phyloP scores from a whole-genome alignment of 1,140 invertebrate genomes.

The Brachionus koreanus region DNA sequence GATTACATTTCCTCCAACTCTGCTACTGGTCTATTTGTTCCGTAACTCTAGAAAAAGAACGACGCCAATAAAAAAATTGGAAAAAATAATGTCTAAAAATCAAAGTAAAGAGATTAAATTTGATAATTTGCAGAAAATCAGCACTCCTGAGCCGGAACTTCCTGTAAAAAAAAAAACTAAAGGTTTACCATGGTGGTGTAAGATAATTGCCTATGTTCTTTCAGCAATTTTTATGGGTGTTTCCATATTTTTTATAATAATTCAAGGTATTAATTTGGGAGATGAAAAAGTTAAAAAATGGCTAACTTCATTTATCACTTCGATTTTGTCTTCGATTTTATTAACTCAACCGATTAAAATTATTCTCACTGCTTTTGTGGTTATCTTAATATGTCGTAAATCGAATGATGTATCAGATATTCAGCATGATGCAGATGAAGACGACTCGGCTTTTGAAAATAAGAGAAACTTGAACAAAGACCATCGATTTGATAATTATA shows the following conservation, averaged over 20 bases:
- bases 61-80: slow-evolving; percentile 50
- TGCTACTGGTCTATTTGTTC: slow-evolving; percentile 60
- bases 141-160: not conserved
- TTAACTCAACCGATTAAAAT: slow-evolving; percentile 60
- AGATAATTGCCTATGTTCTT: slow-evolving; percentile 61
- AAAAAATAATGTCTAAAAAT: slow-evolving; percentile 55
- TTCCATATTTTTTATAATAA: slow-evolving; percentile 61
- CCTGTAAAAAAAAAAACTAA: slow-evolving; percentile 45
- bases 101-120: not conserved
- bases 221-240: slow-evolving; percentile 57
- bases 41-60: slow-evolving; percentile 52
- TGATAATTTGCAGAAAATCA: not conserved
- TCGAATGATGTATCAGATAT: slow-evolving; percentile 19
- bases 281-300: slow-evolving; percentile 63
- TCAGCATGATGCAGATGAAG: slow-evolving; percentile 48
- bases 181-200: slow-evolving; percentile 61
- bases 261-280: slow-evolving; percentile 63
- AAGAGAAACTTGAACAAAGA: slow-evolving; percentile 47
- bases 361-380: not conserved
- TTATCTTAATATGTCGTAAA: slow-evolving; percentile 37
- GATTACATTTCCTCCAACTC: slow-evolving; percentile 62
- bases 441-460: slow-evolving; percentile 47
- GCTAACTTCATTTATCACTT: slow-evolving; percentile 62
- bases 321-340: slow-evolving; percentile 62
- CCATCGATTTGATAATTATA: not conserved